Conservation (phyloP, 2,113 vertebrate species). For the Hoplias malabaricus region DNA sequence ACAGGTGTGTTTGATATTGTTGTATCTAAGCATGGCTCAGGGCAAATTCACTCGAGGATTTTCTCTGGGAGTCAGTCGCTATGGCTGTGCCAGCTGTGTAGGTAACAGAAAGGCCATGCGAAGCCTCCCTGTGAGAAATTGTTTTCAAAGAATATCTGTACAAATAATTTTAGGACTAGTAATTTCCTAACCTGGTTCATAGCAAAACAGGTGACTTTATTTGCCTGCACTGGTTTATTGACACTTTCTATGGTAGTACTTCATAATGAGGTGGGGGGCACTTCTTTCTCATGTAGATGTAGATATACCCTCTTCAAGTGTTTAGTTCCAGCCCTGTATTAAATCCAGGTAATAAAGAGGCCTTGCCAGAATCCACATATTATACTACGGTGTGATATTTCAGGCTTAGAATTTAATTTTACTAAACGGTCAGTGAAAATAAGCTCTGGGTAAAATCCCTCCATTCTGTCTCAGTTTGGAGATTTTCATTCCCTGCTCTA, state of each 20-base stretch:
- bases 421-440: background rate
- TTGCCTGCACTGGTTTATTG: background rate
- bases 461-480: background rate
- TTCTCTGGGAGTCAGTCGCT: slow-evolving; percentile 22
- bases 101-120: background rate
- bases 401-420: background rate
- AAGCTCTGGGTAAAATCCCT: background rate
- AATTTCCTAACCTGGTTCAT: background rate
- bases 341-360: background rate
- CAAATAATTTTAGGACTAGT: background rate
- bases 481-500: background rate
- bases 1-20: background rate
- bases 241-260: background rate
- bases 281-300: too few relatives aligned
- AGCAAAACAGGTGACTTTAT: background rate
- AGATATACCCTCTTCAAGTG: background rate
- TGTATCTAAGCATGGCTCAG: slow-evolving; percentile 7
- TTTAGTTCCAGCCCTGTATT: background rate
- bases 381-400: background rate
- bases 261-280: background rate
- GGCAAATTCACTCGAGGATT: background rate
- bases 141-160: background rate
- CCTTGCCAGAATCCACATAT: background rate
- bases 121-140: background rate
- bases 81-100: background rate